These are phyloP conservation scores for Stenodema calcarata DNA, from an alignment of 2,888 invertebrate species.

Conservation along the genomic window DNA sequence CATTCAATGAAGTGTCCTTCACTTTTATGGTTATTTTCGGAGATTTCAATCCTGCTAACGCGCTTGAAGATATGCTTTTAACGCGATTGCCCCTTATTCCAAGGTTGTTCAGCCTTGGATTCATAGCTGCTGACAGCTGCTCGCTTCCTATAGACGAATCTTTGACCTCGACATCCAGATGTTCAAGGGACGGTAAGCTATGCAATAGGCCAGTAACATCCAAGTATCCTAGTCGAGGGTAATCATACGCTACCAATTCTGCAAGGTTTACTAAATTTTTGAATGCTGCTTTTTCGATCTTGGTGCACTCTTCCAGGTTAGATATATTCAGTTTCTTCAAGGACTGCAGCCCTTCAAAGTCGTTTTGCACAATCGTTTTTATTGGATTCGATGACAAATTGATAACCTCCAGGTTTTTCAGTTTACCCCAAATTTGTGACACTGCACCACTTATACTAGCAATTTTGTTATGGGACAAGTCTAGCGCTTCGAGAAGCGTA, in stretches of 20 bases:
- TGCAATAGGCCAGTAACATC: slow-evolving; percentile 86
- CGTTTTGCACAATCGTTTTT: slow-evolving; percentile 74
- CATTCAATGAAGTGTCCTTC: slow-evolving; percentile 79
- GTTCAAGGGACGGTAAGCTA: slow-evolving; percentile 75
- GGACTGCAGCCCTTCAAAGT: slow-evolving; percentile 75
- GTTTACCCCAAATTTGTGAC: slow-evolving; percentile 72
- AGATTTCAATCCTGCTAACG: slow-evolving; percentile 81
- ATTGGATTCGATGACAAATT: slow-evolving; percentile 88
- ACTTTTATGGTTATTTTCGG: slow-evolving; percentile 75
- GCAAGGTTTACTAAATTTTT: slow-evolving; percentile 74
- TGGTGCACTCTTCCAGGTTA: slow-evolving; percentile 72
- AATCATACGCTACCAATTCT: slow-evolving; percentile 74
- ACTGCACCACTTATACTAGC: slow-evolving; percentile 66
- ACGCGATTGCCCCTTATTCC: slow-evolving; percentile 78
- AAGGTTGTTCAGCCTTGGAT: slow-evolving; percentile 77
- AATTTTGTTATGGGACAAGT: slow-evolving; percentile 77
- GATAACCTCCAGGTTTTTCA: slow-evolving; percentile 74
- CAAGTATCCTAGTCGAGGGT: slow-evolving; percentile 81
- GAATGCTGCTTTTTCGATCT: slow-evolving; percentile 84
- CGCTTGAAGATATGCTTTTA: slow-evolving; percentile 80
- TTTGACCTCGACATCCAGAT: slow-evolving; percentile 84
- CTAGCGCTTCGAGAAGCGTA: slow-evolving; percentile 78
- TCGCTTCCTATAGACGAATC: slow-evolving; percentile 82
- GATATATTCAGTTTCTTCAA: slow-evolving; percentile 66
- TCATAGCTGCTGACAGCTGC: slow-evolving; percentile 78